phyloP scores from a whole-genome alignment of 2,797 vertebrate species.

The Sandelia bainsii region DNA sequence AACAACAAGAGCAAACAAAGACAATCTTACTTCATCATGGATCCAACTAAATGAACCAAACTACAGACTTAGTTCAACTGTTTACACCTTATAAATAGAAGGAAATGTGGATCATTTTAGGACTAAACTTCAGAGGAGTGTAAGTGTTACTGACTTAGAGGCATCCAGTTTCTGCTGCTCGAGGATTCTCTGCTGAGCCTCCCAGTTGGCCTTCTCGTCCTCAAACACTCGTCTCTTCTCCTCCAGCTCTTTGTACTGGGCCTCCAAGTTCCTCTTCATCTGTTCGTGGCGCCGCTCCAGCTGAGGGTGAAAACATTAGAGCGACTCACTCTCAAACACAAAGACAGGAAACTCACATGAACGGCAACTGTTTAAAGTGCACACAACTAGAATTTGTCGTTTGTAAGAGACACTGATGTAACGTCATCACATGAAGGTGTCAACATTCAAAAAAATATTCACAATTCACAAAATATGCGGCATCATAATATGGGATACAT shows the following conservation, averaged over 20 bases:
- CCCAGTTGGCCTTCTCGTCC: constrained; percentile 84
- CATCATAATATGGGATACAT: too few species aligned
- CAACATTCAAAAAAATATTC: too few species aligned
- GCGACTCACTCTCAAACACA: background rate
- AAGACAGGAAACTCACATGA: background rate
- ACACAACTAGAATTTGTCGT: too few species aligned
- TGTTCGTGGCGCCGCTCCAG: constrained; percentile 86
- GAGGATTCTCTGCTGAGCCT: constrained; percentile 83
- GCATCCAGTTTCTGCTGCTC: constrained; percentile 87
- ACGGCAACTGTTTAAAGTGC: too few species aligned
- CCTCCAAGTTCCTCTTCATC: constrained; percentile 87
- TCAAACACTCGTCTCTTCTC: constrained; percentile 84
- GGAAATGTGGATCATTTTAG: too few species aligned
- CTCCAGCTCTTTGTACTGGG: constrained; percentile 87
- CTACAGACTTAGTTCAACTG: too few species aligned
- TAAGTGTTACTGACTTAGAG: constrained; percentile 80
- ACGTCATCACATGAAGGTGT: too few species aligned
- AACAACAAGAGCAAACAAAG: background rate
- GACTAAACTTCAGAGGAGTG: background rate
- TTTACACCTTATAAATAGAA: too few species aligned
- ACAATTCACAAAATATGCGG: too few species aligned
- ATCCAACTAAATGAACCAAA: background rate
- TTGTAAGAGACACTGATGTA: too few species aligned
- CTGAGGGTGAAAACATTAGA: constrained; percentile 52
- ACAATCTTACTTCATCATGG: background rate